Evolutionary conservation across 2,113 vertebrate species (phyloP).

Genomic region (Gambusia holbrooki): DNA sequence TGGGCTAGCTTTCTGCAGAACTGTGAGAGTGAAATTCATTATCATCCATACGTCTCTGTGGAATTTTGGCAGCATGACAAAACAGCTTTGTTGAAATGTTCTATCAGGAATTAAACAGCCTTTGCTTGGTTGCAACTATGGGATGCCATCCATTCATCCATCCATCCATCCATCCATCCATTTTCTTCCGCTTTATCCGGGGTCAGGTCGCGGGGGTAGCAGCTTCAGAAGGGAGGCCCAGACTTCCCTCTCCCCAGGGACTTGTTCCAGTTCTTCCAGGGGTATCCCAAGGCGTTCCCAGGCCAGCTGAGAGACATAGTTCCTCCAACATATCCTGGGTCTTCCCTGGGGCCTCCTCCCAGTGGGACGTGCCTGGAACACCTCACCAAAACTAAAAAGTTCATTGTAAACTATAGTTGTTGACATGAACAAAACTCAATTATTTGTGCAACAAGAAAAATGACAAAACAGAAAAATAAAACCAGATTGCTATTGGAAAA

Average conservation of each 20-base stretch:
- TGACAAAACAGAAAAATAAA: slow-evolving; percentile 23
- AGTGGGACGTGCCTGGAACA: too few species aligned
- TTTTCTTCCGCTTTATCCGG: too few species aligned
- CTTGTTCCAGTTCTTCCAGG: too few species aligned
- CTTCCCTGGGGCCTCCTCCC: too few species aligned
- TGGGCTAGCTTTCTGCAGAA: slow-evolving; percentile 36
- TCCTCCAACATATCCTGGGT: too few species aligned
- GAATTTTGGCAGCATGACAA: slow-evolving; percentile 64
- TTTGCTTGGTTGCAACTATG: slow-evolving; percentile 37
- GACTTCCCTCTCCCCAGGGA: too few species aligned
- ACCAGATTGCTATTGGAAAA: slow-evolving; percentile 44
- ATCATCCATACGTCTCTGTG: slow-evolving; percentile 59
- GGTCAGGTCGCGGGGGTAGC: too few species aligned
- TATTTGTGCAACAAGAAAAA: slow-evolving; percentile 22
- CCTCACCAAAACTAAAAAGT: background rate
- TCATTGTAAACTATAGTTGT: background rate
- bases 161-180: too few species aligned
- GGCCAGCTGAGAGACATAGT: too few species aligned
- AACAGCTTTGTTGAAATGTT: slow-evolving; percentile 51
- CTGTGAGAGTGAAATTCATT: slow-evolving; percentile 62
- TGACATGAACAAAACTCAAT: slow-evolving; percentile 13
- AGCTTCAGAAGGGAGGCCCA: too few species aligned
- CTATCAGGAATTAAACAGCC: slow-evolving; percentile 53
- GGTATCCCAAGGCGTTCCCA: too few species aligned
- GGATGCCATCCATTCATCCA: background rate